These are phyloP conservation scores for Dicyrtoma fusca DNA, from an alignment of 2,888 invertebrate genomes.

Conservation along the genomic window DNA sequence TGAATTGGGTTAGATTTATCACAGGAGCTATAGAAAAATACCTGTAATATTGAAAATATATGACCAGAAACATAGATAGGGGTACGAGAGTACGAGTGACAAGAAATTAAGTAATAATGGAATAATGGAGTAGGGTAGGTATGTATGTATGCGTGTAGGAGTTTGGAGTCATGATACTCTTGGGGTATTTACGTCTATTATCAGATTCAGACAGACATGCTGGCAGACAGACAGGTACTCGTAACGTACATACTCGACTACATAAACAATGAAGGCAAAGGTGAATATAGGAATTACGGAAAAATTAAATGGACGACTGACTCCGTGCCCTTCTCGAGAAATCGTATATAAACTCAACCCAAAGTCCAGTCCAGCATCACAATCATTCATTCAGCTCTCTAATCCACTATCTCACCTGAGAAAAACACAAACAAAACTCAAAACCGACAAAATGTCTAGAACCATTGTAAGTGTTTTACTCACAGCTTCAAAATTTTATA, in stretches of 20 bases:
- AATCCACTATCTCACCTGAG: neutral
- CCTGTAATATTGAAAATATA: too few species aligned
- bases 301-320: conserved; percentile 31
- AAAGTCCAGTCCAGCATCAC: conserved; percentile 26
- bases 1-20: too few species aligned
- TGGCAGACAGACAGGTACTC: too few species aligned
- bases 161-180: too few species aligned
- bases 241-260: too few species aligned
- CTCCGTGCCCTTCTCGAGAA: conserved; percentile 34
- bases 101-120: conserved; percentile 1
- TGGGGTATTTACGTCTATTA: too few species aligned
- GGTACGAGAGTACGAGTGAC: too few species aligned
- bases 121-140: neutral
- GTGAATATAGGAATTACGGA: conserved; percentile 37
- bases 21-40: too few species aligned
- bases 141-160: too few species aligned
- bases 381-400: neutral
- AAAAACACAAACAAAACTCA: neutral
- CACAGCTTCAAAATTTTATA: neutral
- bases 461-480: conserved; percentile 27
- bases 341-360: conserved; percentile 32
- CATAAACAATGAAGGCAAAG: conserved; percentile 35
- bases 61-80: too few species aligned
- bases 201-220: too few species aligned
- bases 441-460: conserved; percentile 31